Conservation (phyloP, 2,888 invertebrate genomes). For the Oeneis ivallda region DNA sequence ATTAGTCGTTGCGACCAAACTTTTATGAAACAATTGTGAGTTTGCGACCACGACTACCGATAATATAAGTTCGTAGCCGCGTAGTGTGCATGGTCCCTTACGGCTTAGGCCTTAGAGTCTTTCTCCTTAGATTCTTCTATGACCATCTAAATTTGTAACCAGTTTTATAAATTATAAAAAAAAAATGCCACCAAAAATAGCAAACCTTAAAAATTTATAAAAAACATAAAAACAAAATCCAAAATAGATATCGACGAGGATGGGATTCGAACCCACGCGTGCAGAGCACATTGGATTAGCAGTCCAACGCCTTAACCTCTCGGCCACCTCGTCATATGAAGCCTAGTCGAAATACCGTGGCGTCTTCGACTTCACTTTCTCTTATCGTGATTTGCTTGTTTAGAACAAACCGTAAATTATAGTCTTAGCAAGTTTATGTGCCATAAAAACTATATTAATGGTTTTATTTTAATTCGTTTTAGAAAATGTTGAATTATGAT, state of each 20-base stretch:
- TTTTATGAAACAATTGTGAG: too few relatives aligned
- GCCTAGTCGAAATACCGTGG: slow-evolving; percentile 15
- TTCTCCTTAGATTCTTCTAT: too few relatives aligned
- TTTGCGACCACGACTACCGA: too few relatives aligned
- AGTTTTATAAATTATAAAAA: not conserved
- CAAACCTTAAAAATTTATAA: not conserved
- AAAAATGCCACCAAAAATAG: not conserved
- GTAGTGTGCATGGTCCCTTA: too few relatives aligned
- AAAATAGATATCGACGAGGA: slow-evolving; percentile 82
- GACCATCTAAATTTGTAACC: too few relatives aligned
- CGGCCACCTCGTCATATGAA: slow-evolving; percentile 46
- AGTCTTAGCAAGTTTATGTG: not conserved
- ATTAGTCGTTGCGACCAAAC: too few relatives aligned
- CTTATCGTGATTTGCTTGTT: not conserved
- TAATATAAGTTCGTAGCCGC: too few relatives aligned
- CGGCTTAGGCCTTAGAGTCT: too few relatives aligned
- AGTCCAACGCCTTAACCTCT: slow-evolving; percentile 51
- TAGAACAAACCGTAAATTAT: slow-evolving; percentile 1
- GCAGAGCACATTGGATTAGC: slow-evolving; percentile 83
- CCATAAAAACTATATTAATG: not conserved
- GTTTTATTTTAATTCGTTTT: not conserved
- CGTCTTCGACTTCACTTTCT: slow-evolving; percentile 12
- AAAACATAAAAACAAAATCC: not conserved
- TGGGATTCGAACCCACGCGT: slow-evolving; percentile 92
- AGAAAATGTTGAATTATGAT: too few relatives aligned